Evolutionary conservation across 2,888 invertebrate genomes (phyloP).

Genomic region (Glomeris marginata): DNA sequence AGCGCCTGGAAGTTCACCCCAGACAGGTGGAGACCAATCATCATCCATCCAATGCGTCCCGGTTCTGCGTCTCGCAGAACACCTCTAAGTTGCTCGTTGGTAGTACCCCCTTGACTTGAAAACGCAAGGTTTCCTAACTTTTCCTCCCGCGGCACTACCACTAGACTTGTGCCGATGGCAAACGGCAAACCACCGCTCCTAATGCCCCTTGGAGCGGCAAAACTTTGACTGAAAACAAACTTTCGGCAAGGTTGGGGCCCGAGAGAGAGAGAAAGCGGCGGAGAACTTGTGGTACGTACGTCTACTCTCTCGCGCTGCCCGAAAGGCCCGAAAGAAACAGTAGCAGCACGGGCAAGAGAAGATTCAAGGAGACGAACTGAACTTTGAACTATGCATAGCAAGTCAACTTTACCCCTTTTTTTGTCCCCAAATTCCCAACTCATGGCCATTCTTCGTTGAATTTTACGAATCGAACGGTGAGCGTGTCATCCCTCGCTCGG

Average conservation of each 20-base stretch:
- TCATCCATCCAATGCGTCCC: slow-evolving; percentile 1
- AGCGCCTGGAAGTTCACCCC: slow-evolving; percentile 99
- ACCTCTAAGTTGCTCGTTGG: too few relatives aligned
- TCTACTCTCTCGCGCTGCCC: neutral
- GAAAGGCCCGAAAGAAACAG: neutral
- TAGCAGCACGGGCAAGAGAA: neutral
- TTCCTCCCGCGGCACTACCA: neutral
- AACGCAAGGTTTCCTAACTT: neutral
- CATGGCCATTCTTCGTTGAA: too few relatives aligned
- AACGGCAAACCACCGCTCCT: neutral
- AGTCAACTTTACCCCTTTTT: too few relatives aligned
- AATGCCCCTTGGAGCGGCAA: neutral
- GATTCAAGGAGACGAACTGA: too few relatives aligned
- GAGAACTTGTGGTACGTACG: too few relatives aligned
- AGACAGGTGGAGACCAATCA: slow-evolving; percentile 49
- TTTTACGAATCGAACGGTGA: too few relatives aligned
- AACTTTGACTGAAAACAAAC: neutral
- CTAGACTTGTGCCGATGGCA: neutral
- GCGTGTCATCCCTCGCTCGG: too few relatives aligned
- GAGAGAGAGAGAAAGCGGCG: neutral
- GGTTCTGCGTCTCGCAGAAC: slow-evolving; percentile 8
- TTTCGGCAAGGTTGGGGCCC: too few relatives aligned
- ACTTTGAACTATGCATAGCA: too few relatives aligned
- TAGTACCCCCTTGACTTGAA: neutral
- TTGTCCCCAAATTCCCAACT: too few relatives aligned